These are phyloP conservation scores for Tupaia tana DNA, from an alignment of 2,113 vertebrate species.

Conservation along the genomic window DNA sequence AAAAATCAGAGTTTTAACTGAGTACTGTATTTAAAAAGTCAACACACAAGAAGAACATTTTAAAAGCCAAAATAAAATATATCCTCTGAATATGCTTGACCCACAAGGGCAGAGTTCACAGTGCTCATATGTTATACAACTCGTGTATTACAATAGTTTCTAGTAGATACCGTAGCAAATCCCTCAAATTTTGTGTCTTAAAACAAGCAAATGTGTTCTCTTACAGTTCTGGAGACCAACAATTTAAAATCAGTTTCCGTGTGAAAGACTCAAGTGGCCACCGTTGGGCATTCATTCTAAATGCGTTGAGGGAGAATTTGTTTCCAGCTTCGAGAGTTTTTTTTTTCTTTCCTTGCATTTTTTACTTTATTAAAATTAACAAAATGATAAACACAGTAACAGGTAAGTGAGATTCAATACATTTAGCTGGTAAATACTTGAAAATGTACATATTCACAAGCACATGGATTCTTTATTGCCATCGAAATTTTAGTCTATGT, in stretches of 20 bases:
- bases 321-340: not conserved
- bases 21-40: not conserved
- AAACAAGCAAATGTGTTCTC: not conserved
- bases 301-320: not conserved
- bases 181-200: not conserved
- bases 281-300: not conserved
- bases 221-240: not conserved
- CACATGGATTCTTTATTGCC: not conserved
- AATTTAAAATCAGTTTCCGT: not conserved
- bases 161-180: not conserved
- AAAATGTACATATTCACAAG: conserved; percentile 70
- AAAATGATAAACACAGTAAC: conserved; percentile 50
- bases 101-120: not conserved
- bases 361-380: conserved; percentile 78
- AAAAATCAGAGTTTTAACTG: not conserved
- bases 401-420: conserved; percentile 13
- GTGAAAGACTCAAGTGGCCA: not conserved
- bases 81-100: not conserved
- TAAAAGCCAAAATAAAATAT: not conserved
- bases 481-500: conserved; percentile 90
- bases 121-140: not conserved
- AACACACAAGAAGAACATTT: not conserved
- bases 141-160: not conserved
- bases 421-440: conserved; percentile 28
- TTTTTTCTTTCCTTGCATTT: not conserved